These are phyloP conservation scores for Microcebus jonahi DNA, from an alignment of 2,113 vertebrate species.

Conservation along the genomic window DNA sequence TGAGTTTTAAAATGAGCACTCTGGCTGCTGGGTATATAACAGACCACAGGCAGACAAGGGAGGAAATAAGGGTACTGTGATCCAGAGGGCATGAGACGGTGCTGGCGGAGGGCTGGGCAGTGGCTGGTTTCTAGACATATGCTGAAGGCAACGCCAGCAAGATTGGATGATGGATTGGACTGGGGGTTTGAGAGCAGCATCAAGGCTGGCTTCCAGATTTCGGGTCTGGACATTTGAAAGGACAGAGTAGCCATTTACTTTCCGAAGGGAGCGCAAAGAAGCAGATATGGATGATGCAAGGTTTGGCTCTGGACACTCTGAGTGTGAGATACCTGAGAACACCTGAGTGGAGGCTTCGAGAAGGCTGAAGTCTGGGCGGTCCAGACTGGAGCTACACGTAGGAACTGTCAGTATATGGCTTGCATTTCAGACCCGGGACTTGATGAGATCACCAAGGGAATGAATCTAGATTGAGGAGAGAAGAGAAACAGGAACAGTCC, in stretches of 20 bases:
- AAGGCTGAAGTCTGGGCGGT: not conserved
- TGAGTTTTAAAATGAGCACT: not conserved
- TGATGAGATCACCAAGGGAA: not conserved
- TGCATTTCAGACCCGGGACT: not conserved
- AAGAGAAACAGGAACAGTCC: not conserved
- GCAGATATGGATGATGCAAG: not conserved
- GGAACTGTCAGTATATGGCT: not conserved
- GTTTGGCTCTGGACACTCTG: not conserved
- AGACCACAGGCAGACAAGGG: not conserved
- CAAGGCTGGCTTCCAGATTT: not conserved
- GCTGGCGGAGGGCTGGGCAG: too few species aligned
- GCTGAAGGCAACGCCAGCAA: not conserved
- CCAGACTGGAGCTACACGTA: not conserved
- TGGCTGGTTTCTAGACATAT: not conserved
- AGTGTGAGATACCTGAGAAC: not conserved
- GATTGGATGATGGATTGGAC: not conserved
- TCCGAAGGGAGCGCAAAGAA: not conserved
- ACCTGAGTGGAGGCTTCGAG: not conserved
- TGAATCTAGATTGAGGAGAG: not conserved
- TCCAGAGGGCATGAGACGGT: too few species aligned
- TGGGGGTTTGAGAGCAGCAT: not conserved
- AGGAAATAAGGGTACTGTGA: not conserved
- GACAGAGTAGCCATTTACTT: not conserved
- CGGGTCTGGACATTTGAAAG: not conserved
- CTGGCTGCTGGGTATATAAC: not conserved